These are phyloP conservation scores for Mus spicilegus DNA, from an alignment of 2,113 vertebrate genomes.

Conservation along the genomic window DNA sequence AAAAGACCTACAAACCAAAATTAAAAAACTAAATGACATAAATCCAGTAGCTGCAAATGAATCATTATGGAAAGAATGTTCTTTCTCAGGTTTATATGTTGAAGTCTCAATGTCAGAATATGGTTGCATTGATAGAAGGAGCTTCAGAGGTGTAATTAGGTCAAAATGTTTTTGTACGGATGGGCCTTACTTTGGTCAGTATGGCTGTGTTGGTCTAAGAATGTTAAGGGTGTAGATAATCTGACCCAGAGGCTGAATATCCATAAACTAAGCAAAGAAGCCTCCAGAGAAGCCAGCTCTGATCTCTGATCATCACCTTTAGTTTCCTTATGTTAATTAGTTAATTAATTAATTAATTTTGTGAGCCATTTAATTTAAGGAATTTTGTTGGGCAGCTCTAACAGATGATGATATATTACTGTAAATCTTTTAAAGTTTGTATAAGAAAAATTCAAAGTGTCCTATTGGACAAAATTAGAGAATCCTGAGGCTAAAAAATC, in stretches of 20 bases:
- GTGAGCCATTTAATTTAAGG: neutral
- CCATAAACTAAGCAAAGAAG: neutral
- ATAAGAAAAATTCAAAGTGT: neutral
- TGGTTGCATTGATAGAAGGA: neutral
- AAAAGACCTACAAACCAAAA: neutral
- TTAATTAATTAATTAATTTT: neutral
- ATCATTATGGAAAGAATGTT: neutral
- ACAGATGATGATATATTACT: neutral
- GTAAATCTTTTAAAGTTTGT: neutral
- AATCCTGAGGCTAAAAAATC: neutral
- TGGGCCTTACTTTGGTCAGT: neutral
- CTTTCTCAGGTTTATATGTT: neutral
- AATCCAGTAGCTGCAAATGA: conserved; percentile 1
- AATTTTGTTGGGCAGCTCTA: neutral
- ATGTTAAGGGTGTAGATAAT: neutral
- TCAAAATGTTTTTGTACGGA: neutral
- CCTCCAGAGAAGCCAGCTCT: neutral
- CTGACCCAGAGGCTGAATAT: neutral
- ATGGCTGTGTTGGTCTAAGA: too few relatives aligned
- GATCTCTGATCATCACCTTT: neutral
- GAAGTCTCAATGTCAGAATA: neutral
- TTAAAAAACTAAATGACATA: neutral
- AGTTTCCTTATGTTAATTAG: neutral
- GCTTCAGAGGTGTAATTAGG: neutral
- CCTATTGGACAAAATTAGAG: neutral